A percentile compares a stretch with the other conserved stretches of the same genome.
These are phyloP conservation scores for Tholera decimalis DNA, from an alignment of 2,888 invertebrate genomes.

Conservation along the genomic window DNA sequence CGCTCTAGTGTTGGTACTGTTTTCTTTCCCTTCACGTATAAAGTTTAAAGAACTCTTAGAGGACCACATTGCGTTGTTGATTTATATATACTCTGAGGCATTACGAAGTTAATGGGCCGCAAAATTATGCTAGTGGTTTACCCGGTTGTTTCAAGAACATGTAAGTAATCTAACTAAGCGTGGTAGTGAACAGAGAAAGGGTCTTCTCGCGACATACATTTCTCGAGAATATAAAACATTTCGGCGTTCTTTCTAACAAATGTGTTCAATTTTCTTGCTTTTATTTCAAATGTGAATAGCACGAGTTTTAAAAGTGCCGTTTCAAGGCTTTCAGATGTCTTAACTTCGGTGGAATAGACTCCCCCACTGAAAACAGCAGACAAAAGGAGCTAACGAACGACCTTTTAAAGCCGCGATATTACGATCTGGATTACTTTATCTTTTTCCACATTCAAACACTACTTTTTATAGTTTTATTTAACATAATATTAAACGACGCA, in stretches of 20 bases:
- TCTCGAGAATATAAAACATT: conserved; percentile 45
- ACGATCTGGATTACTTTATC: conserved; percentile 2
- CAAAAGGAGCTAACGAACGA: conserved; percentile 24
- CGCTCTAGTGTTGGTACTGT: conserved; percentile 55
- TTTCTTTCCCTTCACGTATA: conserved; percentile 35
- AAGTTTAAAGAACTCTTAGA: conserved; percentile 54
- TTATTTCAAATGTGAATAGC: conserved; percentile 33
- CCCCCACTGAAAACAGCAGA: conserved; percentile 10
- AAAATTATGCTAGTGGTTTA: conserved; percentile 71
- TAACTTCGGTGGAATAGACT: conserved; percentile 27
- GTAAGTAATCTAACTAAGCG: conserved; percentile 53
- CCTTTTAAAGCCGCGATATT: conserved; percentile 2
- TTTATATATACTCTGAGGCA: conserved; percentile 71
- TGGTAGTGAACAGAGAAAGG: conserved; percentile 36
- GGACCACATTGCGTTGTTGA: conserved; percentile 64
- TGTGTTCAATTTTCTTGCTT: conserved; percentile 40
- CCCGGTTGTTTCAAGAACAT: conserved; percentile 63
- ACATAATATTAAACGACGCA: too few species aligned
- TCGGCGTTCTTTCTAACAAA: conserved; percentile 23
- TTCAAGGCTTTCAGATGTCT: conserved; percentile 23
- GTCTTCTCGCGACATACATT: conserved; percentile 23
- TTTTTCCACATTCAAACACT: background rate
- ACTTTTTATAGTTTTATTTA: background rate
- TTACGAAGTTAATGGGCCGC: conserved; percentile 69
- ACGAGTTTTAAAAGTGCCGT: conserved; percentile 29